Conservation (phyloP, 30 jellyfish, hydroid and myxozoan species). For the Cassiopea andromeda region DNA sequence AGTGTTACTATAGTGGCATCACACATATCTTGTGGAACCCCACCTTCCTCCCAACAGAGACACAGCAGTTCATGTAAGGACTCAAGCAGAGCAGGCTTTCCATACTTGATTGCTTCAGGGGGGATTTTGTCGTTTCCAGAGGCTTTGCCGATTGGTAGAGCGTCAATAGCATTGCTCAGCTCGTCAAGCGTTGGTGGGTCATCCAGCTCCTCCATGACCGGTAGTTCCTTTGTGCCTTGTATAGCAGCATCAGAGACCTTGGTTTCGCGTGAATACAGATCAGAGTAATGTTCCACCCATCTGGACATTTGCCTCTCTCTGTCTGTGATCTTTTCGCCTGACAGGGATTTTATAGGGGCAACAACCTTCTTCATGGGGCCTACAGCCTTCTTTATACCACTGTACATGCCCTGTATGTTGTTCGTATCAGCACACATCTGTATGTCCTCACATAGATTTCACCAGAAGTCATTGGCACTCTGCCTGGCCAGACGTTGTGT, state of each 20-base stretch:
- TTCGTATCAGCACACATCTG: conserved; percentile 10
- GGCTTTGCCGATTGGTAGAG: conserved; percentile 49
- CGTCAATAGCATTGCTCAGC: conserved; percentile 52
- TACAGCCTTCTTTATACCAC: conserved; percentile 45
- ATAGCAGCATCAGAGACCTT: conserved; percentile 25
- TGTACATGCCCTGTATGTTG: conserved; percentile 51
- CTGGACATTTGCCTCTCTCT: conserved; percentile 55
- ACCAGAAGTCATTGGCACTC: conserved; percentile 62
- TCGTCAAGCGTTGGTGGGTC: conserved; percentile 37
- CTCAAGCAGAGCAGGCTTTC: conserved; percentile 7
- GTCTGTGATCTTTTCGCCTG: conserved; percentile 36
- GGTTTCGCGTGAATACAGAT: conserved; percentile 46
- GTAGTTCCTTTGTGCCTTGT: conserved; percentile 15
- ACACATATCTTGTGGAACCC: conserved; percentile 38
- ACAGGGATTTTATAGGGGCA: conserved; percentile 35
- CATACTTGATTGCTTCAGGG: background rate
- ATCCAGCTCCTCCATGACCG: conserved; percentile 60
- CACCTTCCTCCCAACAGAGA: conserved; percentile 42
- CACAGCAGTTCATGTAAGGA: conserved; percentile 6
- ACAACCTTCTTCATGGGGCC: conserved; percentile 36
- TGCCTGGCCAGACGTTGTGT: conserved; percentile 22
- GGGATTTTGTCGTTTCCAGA: conserved; percentile 49
- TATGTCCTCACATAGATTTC: conserved; percentile 28
- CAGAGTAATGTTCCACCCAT: conserved; percentile 74
- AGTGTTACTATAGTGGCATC: conserved; percentile 24